Base-by-base conservation (phyloP, 2,113 vertebrate species). In the Nicator chloris region DNA sequence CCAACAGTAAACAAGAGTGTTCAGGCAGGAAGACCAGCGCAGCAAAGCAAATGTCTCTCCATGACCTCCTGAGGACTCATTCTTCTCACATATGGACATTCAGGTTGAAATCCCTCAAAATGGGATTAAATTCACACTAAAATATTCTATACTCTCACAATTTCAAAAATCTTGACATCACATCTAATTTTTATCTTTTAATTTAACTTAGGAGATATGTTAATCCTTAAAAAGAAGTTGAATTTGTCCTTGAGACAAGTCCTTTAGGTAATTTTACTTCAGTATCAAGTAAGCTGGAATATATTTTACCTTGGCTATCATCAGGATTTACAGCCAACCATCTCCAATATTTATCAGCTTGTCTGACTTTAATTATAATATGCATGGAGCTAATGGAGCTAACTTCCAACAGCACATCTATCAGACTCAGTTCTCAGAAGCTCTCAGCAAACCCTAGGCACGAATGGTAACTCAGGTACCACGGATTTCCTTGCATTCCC, bases 261-360 rank as follows among this genome's bases (percentile, higher is more conserved):
- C 61, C 57, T 93, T 94, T 35, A 60, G 15, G 35, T 65, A 44
- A 88, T 80, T 93, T 85, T 82, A 71, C 28, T 87, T 87, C 35
- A 44, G 22, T 45, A 37, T 59, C 27, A 3, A 9, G 1, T n/a
- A 88, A 51, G 42, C 75, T 85, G 80, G 50, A 66, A 65, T 21
- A 22, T 60, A 68, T 91, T 95, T 83, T 92, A 92, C 53, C 45
- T 79, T 64, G 33, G 66, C 51, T 83, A 87, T 40, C 71, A 47
- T 54, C 33, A 73, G 73, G 51, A 94, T 92, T 93, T 92, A 95
- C 83, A 94, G 69, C 24, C 69, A 83, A 47, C 26, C 42, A 77
- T 80, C 92, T 92, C 57, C 75, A 79, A 31, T 92, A 96, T 95
- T 89, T 93, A 97, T 95, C 92, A 93, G 93, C 86, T 80, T 66